A percentile compares a stretch with the other conserved stretches of the same genome.
These are phyloP conservation scores for Himalopsyche kuldschensis DNA, from an alignment of 2,888 invertebrate species.

Conservation along the genomic window DNA sequence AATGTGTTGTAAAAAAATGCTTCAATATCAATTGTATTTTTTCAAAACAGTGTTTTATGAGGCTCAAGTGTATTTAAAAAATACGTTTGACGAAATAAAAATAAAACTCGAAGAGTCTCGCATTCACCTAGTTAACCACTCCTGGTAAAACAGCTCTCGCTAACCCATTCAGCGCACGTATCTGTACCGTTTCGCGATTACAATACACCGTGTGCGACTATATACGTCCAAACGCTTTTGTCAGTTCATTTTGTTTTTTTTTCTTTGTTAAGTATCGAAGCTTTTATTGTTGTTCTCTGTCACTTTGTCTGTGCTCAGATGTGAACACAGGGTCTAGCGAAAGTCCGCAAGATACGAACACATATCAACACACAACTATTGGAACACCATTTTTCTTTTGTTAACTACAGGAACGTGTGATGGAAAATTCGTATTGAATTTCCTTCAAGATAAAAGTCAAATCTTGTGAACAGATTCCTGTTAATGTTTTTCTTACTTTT, in stretches of 20 bases:
- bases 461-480: no score
- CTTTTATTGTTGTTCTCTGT: not conserved
- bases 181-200: slow-evolving; percentile 11
- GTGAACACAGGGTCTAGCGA: not conserved
- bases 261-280: not conserved
- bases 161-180: slow-evolving; percentile 15
- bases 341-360: not conserved
- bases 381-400: no score
- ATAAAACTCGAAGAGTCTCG: no score
- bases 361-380: not conserved
- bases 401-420: no score
- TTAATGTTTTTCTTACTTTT: no score
- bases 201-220: slow-evolving; percentile 5
- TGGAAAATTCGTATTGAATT: no score
- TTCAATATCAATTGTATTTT: no score
- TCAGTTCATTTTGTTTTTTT: not conserved
- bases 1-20: no score
- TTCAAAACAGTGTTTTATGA: no score
- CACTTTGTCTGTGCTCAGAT: not conserved
- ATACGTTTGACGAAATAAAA: no score
- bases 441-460: no score
- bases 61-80: no score
- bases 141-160: not conserved
- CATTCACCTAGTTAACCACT: not conserved
- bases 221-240: slow-evolving; percentile 3